These are phyloP conservation scores for Lonchura striata DNA, from an alignment of 2,113 vertebrate species.

Conservation along the genomic window DNA sequence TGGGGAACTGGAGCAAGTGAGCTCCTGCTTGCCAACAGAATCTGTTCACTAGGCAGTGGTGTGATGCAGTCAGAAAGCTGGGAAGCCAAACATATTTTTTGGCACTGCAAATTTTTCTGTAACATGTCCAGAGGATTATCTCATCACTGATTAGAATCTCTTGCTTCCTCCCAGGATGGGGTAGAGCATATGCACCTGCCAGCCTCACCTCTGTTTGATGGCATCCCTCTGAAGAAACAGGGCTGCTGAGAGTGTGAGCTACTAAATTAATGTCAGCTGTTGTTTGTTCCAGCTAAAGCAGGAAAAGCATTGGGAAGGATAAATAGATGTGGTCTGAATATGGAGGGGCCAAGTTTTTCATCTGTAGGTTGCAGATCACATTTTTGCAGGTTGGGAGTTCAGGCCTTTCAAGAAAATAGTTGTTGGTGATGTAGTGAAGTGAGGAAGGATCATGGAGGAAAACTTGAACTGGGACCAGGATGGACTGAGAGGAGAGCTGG, in stretches of 20 bases:
- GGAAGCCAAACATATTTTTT: not conserved
- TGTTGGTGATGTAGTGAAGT: not conserved
- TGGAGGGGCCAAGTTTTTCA: not conserved
- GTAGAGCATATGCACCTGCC: not conserved
- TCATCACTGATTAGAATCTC: not conserved
- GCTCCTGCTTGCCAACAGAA: not conserved
- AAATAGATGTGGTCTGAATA: not conserved
- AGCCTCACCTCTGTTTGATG: not conserved
- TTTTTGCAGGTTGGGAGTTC: not conserved
- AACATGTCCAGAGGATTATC: not conserved
- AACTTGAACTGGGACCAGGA: not conserved
- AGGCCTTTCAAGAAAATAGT: not conserved
- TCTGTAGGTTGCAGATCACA: not conserved
- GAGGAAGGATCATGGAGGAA: not conserved
- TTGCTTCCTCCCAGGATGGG: not conserved
- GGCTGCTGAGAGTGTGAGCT: not conserved
- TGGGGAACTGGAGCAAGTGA: not conserved
- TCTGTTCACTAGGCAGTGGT: too few species aligned
- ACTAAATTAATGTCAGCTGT: not conserved
- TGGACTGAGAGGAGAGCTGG: not conserved
- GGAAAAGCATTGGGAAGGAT: not conserved
- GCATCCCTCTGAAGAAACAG: not conserved
- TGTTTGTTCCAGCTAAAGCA: not conserved
- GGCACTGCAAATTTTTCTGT: not conserved
- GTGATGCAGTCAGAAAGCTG: fast-evolving